Percentiles rank a stretch among this genome's conserved stretches.
Evolutionary conservation across 2,888 invertebrate genomes (phyloP).

Genomic region (Drosophila dives): DNA sequence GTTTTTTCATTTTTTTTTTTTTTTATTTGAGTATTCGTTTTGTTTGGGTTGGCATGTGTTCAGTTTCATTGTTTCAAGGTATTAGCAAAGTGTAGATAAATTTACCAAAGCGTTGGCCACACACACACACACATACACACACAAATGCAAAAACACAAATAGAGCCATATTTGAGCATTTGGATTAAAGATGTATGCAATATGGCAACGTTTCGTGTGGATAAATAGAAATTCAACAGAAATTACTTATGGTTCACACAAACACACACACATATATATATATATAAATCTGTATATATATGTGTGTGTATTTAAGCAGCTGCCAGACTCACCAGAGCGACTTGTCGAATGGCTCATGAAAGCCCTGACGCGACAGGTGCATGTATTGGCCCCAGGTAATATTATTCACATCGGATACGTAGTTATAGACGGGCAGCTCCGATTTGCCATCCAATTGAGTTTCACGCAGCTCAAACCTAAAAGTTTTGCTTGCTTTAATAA

Average conservation of each 20-base stretch:
- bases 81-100: slow-evolving; percentile 74
- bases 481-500: background rate
- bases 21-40: slow-evolving; percentile 25
- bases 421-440: slow-evolving; percentile 85
- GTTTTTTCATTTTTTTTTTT: slow-evolving; percentile 35
- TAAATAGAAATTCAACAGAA: slow-evolving; percentile 55
- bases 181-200: slow-evolving; percentile 72
- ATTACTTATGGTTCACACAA: slow-evolving; percentile 40
- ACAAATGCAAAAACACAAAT: slow-evolving; percentile 32
- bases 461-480: slow-evolving; percentile 72
- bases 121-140: background rate
- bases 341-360: slow-evolving; percentile 85
- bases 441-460: slow-evolving; percentile 48
- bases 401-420: slow-evolving; percentile 85
- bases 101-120: slow-evolving; percentile 48
- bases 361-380: slow-evolving; percentile 84
- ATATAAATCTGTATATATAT: background rate
- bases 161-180: slow-evolving; percentile 72
- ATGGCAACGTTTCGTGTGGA: slow-evolving; percentile 43
- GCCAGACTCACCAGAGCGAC: slow-evolving; percentile 83
- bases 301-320: slow-evolving; percentile 1
- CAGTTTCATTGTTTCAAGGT: slow-evolving; percentile 73
- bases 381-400: slow-evolving; percentile 85
- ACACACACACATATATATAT: too few species aligned
- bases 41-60: slow-evolving; percentile 44